phyloP scores from a whole-genome alignment of 2,113 vertebrate species.

The Ophthalmolycus amberensis region DNA sequence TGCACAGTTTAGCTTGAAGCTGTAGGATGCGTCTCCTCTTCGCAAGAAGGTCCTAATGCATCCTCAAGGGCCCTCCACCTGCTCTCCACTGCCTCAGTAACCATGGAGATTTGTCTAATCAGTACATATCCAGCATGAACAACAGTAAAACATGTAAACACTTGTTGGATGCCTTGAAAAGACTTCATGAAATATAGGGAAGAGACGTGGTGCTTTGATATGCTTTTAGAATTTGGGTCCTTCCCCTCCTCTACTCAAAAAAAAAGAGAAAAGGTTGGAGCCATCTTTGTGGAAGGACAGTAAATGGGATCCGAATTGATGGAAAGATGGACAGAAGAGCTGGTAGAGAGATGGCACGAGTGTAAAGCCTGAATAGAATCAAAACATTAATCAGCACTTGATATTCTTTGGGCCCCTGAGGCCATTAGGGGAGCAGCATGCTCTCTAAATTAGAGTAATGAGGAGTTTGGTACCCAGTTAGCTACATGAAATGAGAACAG shows the following conservation, averaged over 20 bases:
- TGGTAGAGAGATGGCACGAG: constrained; percentile 59
- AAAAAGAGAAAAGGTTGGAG: constrained; percentile 37
- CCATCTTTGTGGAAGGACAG: constrained; percentile 50
- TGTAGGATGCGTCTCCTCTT: constrained; percentile 55
- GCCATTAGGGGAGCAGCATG: constrained; percentile 70
- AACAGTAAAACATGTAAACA: constrained; percentile 74
- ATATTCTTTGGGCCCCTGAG: constrained; percentile 67
- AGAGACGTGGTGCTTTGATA: constrained; percentile 67
- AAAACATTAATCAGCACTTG: constrained; percentile 78
- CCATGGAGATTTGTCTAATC: constrained; percentile 77
- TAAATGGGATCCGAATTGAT: constrained; percentile 69
- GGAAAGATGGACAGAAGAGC: constrained; percentile 59
- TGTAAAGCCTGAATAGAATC: constrained; percentile 74
- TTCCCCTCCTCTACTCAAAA: constrained; percentile 47
- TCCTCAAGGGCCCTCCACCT: constrained; percentile 75
- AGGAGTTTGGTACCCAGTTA: constrained; percentile 70
- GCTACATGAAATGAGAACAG: constrained; percentile 47
- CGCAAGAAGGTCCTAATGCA: constrained; percentile 76
- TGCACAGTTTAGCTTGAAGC: constrained; percentile 60
- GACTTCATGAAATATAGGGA: constrained; percentile 47
- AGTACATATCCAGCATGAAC: constrained; percentile 65
- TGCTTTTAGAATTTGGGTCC: constrained; percentile 76
- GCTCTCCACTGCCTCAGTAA: constrained; percentile 58
- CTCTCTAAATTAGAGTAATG: constrained; percentile 73
- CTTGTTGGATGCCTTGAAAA: constrained; percentile 69